Percentiles rank a stretch among this genome's conserved stretches.
phyloP scores from a whole-genome alignment of 2,888 invertebrate species.

The Pammene fasciana region DNA sequence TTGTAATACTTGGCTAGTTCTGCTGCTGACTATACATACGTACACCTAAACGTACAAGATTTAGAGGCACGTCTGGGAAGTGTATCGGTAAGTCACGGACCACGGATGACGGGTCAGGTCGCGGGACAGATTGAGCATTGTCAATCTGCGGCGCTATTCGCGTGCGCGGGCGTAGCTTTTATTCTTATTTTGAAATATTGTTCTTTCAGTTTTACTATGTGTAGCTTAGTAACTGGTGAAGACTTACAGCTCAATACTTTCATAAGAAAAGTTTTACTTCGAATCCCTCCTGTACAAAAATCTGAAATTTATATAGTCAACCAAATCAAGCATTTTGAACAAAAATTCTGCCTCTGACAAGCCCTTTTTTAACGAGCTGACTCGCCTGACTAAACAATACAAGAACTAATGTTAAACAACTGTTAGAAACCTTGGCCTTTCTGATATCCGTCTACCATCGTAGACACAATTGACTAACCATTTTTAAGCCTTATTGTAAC shows the following conservation, averaged over 20 bases:
- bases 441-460: neutral
- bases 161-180: no score
- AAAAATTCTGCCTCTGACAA: neutral
- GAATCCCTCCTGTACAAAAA: no score
- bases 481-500: neutral
- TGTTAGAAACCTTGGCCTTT: slow-evolving; percentile 28
- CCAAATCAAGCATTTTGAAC: neutral
- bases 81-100: slow-evolving; percentile 16
- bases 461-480: neutral
- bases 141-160: no score
- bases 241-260: no score
- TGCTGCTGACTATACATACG: neutral
- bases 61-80: slow-evolving; percentile 8
- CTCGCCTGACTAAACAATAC: slow-evolving; percentile 13
- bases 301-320: neutral
- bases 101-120: slow-evolving; percentile 10
- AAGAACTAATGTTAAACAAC: slow-evolving; percentile 15
- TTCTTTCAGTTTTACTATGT: no score
- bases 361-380: slow-evolving; percentile 7
- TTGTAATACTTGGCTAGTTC: no score
- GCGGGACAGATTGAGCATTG: slow-evolving; percentile 30
- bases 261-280: no score
- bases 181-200: no score
- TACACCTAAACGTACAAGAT: neutral
- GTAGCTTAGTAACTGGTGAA: no score